A percentile compares a stretch with the other conserved stretches of the same genome.
These are phyloP conservation scores for Cryptophagus acutangulus DNA, from an alignment of 2,888 invertebrate genomes.

Conservation along the genomic window DNA sequence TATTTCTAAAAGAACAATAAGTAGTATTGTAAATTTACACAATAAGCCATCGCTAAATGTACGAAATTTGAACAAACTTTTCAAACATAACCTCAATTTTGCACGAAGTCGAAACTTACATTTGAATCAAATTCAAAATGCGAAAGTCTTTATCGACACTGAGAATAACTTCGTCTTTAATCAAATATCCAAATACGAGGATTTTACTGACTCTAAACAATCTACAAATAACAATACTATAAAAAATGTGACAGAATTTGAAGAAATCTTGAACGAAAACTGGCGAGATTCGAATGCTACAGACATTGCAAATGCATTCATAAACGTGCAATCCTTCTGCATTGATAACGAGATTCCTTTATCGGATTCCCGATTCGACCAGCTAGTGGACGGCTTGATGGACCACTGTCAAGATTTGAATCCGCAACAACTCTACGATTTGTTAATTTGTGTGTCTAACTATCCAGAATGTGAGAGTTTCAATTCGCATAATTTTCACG, in stretches of 20 bases:
- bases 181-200: too few species aligned
- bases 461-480: constrained; percentile 53
- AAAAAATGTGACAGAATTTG: constrained; percentile 43
- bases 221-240: too few species aligned
- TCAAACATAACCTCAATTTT: too few species aligned
- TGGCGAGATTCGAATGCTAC: constrained; percentile 34
- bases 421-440: constrained; percentile 54
- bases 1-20: too few species aligned
- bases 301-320: constrained; percentile 40
- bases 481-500: constrained; percentile 56
- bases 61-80: too few species aligned
- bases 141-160: too few species aligned
- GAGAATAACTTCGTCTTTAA: too few species aligned
- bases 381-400: constrained; percentile 44
- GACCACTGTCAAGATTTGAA: constrained; percentile 53
- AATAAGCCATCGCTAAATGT: too few species aligned
- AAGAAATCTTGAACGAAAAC: constrained; percentile 52
- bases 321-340: constrained; percentile 33
- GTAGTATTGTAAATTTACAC: too few species aligned
- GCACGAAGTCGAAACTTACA: too few species aligned
- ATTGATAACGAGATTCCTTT: constrained; percentile 34
- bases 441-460: constrained; percentile 52
- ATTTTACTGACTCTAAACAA: too few species aligned
- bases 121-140: too few species aligned
- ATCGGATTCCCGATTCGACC: constrained; percentile 41